phyloP scores from a whole-genome alignment of 2,888 invertebrate genomes.

The Polia nebulosa region DNA sequence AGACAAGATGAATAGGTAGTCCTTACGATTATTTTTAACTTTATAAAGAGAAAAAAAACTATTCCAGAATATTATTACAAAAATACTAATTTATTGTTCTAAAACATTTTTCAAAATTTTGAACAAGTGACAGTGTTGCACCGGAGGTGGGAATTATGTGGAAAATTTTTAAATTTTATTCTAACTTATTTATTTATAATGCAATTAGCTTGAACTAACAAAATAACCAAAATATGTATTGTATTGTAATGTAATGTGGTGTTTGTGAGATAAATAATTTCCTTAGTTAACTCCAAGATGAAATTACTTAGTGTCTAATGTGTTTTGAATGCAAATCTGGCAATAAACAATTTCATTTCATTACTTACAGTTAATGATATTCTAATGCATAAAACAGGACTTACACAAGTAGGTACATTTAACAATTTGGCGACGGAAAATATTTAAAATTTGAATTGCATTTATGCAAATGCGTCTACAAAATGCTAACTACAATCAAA shows the following conservation, averaged over 20 bases:
- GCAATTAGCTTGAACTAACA: neutral
- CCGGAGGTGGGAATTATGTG: too few relatives aligned
- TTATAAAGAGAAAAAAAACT: too few relatives aligned
- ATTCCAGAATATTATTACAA: too few relatives aligned
- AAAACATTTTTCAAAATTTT: too few relatives aligned
- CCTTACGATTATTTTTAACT: too few relatives aligned
- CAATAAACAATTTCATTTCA: too few relatives aligned
- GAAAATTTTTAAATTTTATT: neutral
- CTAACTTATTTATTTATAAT: neutral
- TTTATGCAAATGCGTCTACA: neutral
- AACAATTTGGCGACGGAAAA: neutral
- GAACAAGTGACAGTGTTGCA: too few relatives aligned
- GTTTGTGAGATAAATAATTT: neutral
- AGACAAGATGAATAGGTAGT: too few relatives aligned
- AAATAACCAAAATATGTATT: neutral
- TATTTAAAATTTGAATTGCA: constrained; percentile 5
- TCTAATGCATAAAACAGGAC: constrained; percentile 1
- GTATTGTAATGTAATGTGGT: too few relatives aligned
- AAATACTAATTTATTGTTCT: too few relatives aligned
- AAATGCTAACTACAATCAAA: neutral
- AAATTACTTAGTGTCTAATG: too few relatives aligned
- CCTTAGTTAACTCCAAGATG: neutral
- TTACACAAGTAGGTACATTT: neutral
- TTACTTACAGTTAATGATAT: neutral
- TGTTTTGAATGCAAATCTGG: too few relatives aligned